Percentiles rank a stretch among this genome's conserved stretches.
Evolutionary conservation across 2,797 vertebrate species (phyloP).

Genomic region (Rhinogobio ventralis): DNA sequence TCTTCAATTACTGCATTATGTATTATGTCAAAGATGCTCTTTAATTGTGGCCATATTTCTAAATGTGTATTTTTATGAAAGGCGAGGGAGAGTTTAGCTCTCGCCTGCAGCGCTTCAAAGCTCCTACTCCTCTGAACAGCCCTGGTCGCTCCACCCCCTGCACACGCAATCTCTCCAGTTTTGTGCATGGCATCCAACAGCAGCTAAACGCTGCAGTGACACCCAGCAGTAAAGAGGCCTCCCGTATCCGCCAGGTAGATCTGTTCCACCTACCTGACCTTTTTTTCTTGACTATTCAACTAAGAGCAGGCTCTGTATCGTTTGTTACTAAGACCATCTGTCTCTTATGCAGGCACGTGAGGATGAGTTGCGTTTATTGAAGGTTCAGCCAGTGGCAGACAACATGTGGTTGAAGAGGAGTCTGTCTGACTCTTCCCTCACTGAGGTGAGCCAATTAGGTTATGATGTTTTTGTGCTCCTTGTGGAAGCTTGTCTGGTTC

Average conservation of each 20-base stretch:
- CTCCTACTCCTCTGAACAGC: slow-evolving; percentile 51
- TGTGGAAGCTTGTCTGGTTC: not conserved
- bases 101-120: slow-evolving; percentile 73
- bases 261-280: not conserved
- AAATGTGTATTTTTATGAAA: slow-evolving; percentile 45
- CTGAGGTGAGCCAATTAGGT: slow-evolving; percentile 65
- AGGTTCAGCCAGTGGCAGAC: slow-evolving; percentile 72
- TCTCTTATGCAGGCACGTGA: slow-evolving; percentile 72
- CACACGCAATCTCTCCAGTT: slow-evolving; percentile 60
- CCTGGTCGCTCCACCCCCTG: slow-evolving; percentile 43
- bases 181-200: slow-evolving; percentile 74
- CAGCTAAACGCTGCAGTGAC: slow-evolving; percentile 70
- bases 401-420: slow-evolving; percentile 81
- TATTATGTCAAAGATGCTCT: not conserved
- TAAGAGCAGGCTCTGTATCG: not conserved
- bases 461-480: not conserved
- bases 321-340: not conserved
- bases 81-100: slow-evolving; percentile 74
- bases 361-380: slow-evolving; percentile 71
- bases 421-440: slow-evolving; percentile 71
- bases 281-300: not conserved
- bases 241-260: slow-evolving; percentile 75
- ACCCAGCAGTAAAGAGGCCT: slow-evolving; percentile 72
- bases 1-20: not conserved
- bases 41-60: not conserved